Base-by-base conservation (phyloP, 1,140 invertebrate species). In the Brachionus plicatilis region DNA sequence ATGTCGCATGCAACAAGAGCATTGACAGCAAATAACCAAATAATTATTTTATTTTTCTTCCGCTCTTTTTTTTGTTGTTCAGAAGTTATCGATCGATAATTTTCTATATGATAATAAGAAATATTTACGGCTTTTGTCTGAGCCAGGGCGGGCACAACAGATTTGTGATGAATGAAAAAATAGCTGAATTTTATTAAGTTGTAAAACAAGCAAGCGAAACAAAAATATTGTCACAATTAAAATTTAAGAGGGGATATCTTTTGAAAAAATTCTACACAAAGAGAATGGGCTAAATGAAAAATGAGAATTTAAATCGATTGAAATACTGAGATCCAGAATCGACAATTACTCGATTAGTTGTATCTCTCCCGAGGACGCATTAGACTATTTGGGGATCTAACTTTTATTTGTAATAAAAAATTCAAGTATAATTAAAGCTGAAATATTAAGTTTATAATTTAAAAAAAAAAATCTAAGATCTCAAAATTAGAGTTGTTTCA, bases 11-110 rank as follows among this genome's bases (percentile, higher is more conserved):
- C 33, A 68, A 41, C 27, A 68, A 68, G 14, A 68, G 33, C 27
- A 68, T 68, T 68, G 66, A 68, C 66, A 72, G 41, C 14, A 8
- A 72, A 72, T 43, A 72, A 72, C 33, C 68, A 72, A 43, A 72
- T 43, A 72, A 72, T 43, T 72, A 6, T 41, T 60, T 60, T 60
- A 12, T 50, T 53, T 53, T 53, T 17, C 17, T 17, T 60, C 20
- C 20, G 20, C 11, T 24, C 9, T 1, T 60, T 60, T 60, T 41
- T 72, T 20, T n/a, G n/a, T 24, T 24, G 24, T 41, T 37, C 20
- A 41, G 68, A 47, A 72, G 37, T 72, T 72, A 72, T 72, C 68
- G 68, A 72, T 72, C 68, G 68, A 33, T n/a, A 41, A 47, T 47
- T 20, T 37, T 43, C n/a, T 72, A 41, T 43, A 7, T 72, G 17